phyloP scores from a whole-genome alignment of 2,888 invertebrate species.

The Erebia palarica region DNA sequence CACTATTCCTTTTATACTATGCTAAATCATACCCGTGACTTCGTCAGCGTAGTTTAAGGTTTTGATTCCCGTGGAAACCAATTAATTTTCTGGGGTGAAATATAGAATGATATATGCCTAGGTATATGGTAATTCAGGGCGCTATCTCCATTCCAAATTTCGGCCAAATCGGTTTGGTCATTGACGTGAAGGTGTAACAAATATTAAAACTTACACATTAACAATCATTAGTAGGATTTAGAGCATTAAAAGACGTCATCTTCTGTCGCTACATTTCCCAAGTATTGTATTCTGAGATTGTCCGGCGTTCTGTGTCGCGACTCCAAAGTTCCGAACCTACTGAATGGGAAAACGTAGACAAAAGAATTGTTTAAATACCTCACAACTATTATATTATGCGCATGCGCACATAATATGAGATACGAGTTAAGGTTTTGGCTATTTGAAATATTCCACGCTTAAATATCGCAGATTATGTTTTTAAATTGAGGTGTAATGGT shows the following conservation, averaged over 20 bases:
- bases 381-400: not conserved
- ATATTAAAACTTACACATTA: too few species aligned
- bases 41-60: too few species aligned
- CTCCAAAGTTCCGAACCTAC: slow-evolving; percentile 8
- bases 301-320: slow-evolving; percentile 15
- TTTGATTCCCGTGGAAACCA: too few species aligned
- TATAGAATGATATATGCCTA: too few species aligned
- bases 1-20: too few species aligned
- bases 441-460: slow-evolving; percentile 7
- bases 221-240: too few species aligned
- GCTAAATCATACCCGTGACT: too few species aligned
- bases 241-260: not conserved
- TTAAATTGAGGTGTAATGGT: slow-evolving; percentile 10
- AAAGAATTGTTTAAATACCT: slow-evolving; percentile 35
- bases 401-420: not conserved
- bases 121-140: too few species aligned
- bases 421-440: not conserved
- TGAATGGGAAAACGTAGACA: slow-evolving; percentile 34
- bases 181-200: too few species aligned
- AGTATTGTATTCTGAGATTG: slow-evolving; percentile 26
- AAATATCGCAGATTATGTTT: not conserved
- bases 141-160: too few species aligned
- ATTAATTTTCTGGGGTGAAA: too few species aligned
- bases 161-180: too few species aligned
- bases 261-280: slow-evolving; percentile 35